Conservation (phyloP, 2,888 invertebrate species). For the Drosophila phalerata region DNA sequence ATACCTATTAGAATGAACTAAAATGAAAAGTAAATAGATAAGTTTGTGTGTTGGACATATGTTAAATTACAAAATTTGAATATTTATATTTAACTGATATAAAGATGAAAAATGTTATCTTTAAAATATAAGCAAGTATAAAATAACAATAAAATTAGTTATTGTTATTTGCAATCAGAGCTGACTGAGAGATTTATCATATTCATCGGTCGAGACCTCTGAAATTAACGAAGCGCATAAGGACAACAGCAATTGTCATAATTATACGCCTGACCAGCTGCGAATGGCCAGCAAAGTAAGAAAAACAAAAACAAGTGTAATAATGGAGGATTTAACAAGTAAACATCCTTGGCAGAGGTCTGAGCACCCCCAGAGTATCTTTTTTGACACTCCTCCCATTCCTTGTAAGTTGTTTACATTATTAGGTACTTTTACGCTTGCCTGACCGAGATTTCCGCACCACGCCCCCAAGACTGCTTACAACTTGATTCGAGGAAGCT, state of each 20-base stretch:
- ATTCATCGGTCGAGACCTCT: slow-evolving; percentile 49
- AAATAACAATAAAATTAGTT: not conserved
- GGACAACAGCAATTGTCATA: slow-evolving; percentile 72
- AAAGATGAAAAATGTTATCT: not conserved
- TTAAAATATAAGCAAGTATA: not conserved
- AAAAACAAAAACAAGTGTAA: slow-evolving; percentile 27
- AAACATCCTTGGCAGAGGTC: slow-evolving; percentile 41
- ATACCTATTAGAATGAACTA: not conserved
- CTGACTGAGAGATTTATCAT: not conserved
- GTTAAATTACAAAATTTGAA: not conserved
- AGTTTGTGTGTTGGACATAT: not conserved
- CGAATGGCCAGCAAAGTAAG: slow-evolving; percentile 54
- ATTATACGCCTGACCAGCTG: slow-evolving; percentile 69
- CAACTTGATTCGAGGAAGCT: slow-evolving; percentile 47
- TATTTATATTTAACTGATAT: not conserved
- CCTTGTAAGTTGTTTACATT: slow-evolving; percentile 70
- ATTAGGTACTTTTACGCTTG: slow-evolving; percentile 71
- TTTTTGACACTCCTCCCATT: slow-evolving; percentile 11
- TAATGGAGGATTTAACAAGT: slow-evolving; percentile 36
- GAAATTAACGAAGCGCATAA: slow-evolving; percentile 61
- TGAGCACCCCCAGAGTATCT: slow-evolving; percentile 12
- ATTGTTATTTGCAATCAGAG: not conserved
- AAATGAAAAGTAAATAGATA: not conserved
- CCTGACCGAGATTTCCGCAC: slow-evolving; percentile 57
- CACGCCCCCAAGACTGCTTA: slow-evolving; percentile 47